Evolutionary conservation across 2,888 invertebrate species (phyloP).

Genomic region (Eupithecia insigniata): DNA sequence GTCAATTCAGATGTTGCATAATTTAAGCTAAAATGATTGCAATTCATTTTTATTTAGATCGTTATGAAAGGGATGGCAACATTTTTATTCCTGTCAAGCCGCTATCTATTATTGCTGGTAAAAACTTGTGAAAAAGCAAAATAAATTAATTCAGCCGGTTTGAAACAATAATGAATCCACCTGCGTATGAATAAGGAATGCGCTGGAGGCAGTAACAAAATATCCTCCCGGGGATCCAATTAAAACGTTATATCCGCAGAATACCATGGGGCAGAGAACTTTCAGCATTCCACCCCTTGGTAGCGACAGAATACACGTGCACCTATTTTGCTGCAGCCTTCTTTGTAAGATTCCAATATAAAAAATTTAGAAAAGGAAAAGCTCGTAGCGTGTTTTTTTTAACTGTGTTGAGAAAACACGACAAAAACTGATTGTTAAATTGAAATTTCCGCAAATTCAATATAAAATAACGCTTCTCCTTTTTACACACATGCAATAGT

Average conservation of each 20-base stretch:
- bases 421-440: not conserved
- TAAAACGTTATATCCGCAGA: constrained; percentile 81
- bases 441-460: too few species aligned
- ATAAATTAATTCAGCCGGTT: constrained; percentile 33
- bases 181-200: constrained; percentile 47
- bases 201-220: constrained; percentile 75
- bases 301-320: constrained; percentile 20
- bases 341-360: not conserved
- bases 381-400: not conserved
- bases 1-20: too few species aligned
- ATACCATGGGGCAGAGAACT: constrained; percentile 76
- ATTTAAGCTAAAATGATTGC: too few species aligned
- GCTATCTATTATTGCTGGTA: not conserved
- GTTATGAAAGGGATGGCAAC: too few species aligned
- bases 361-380: not conserved
- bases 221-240: constrained; percentile 79
- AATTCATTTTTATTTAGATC: too few species aligned
- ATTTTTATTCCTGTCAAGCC: too few species aligned
- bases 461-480: too few species aligned
- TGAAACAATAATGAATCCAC: constrained; percentile 40
- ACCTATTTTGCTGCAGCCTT: not conserved
- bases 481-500: too few species aligned
- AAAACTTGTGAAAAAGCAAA: constrained; percentile 11
- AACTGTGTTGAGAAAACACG: not conserved
- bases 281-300: constrained; percentile 61